Base-by-base conservation (phyloP, 2,797 vertebrate species). In the Meriones psammophilus region DNA sequence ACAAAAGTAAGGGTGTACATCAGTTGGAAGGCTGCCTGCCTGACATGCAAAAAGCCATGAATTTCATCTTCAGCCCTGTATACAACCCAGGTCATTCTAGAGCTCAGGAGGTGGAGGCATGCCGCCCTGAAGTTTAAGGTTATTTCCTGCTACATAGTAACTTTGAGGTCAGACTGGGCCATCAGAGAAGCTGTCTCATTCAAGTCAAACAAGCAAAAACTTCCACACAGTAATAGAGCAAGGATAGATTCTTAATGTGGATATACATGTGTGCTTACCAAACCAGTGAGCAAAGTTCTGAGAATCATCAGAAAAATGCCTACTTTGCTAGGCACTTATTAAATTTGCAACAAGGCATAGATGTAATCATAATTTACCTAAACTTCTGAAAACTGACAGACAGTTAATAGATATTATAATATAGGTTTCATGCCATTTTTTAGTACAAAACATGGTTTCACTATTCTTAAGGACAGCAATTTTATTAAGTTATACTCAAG, bases 361-460 rank as follows among this genome's bases (percentile, higher is more conserved):
- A 56, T 71, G 4, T 92, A 88, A 64, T 88, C 30, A 80, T 42
- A 73, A 94, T 62, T 91, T 78, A 50, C 6, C 8, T 54, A 73
- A 12, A 76, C 14, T 46, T 39, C 46, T 88, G 39, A 28, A 84
- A 79, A 39, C 7, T 88, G 3, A 24, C 3, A 68, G 3, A 20
- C 74, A 58, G 71, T 14, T 91, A 94, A 92, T 30, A 62, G 60
- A 83, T 95, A 10, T n/a, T 84, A 79, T 14, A 42, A 60, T 74
- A 9, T 6, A 58, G n/a, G 9, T 2, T 46, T 1, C 2, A 20
- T 1, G 0, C 1, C 2, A 20, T 88, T 79, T 87, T 88, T 56
- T 56, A 26, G 50, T 8, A 50, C 6, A 4, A n/a, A 79, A 28
- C 20, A 42, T 6, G 50, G 30, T 77, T 42, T 42, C n/a, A 58